Percentiles rank a stretch among this genome's conserved stretches.
Evolutionary conservation across 2,113 vertebrate species (phyloP).

Genomic region (Trinectes maculatus): DNA sequence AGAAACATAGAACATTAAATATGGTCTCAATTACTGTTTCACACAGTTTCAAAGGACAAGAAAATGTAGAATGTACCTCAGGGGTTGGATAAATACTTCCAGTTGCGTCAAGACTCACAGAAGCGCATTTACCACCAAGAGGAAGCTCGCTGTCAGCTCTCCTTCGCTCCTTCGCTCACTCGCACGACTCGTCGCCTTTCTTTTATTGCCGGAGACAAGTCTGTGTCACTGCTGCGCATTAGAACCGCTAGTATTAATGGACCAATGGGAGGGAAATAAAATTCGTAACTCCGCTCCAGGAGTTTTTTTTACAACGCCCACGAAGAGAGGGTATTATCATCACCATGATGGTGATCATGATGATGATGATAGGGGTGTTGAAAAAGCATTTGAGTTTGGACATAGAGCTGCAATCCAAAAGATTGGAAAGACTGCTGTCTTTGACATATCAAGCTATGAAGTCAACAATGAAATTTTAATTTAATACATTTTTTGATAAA

Average conservation of each 20-base stretch:
- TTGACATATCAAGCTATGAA: too few species aligned
- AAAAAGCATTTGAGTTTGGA: too few species aligned
- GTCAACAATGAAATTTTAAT: too few species aligned
- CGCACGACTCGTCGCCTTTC: conserved; percentile 41
- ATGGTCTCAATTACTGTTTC: neutral
- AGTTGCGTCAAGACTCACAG: conserved; percentile 55
- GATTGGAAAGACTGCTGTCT: neutral
- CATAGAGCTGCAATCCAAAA: neutral
- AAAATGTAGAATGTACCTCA: conserved; percentile 60
- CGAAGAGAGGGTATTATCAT: conserved; percentile 35
- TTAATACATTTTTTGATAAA: too few species aligned
- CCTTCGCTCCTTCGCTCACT: conserved; percentile 52
- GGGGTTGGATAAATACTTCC: conserved; percentile 63
- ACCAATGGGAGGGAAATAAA: conserved; percentile 72
- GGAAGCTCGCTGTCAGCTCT: conserved; percentile 42
- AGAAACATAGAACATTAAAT: neutral
- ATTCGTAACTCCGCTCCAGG: conserved; percentile 55
- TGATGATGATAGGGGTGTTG: too few species aligned
- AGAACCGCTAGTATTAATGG: conserved; percentile 48
- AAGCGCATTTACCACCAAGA: conserved; percentile 44
- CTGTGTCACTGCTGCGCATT: conserved; percentile 70
- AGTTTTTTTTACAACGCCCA: conserved; percentile 59
- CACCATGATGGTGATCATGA: conserved; percentile 27
- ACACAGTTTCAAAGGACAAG: neutral
- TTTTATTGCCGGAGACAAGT: conserved; percentile 71